Base-by-base conservation (phyloP, 2,113 vertebrate genomes). In the Oryzias celebensis region DNA sequence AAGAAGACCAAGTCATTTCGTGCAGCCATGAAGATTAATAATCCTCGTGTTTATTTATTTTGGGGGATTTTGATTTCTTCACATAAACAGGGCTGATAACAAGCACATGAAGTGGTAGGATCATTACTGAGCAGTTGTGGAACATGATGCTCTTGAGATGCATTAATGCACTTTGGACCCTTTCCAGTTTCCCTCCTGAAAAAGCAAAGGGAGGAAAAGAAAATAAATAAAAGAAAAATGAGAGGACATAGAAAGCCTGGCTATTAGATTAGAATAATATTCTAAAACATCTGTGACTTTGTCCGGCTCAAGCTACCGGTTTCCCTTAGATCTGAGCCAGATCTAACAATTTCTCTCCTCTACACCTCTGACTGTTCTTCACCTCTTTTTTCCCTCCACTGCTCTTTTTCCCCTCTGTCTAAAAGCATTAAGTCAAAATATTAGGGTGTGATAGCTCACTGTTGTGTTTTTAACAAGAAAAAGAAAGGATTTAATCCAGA, bases 241-340 rank as follows among this genome's bases (percentile, higher is more conserved):
- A 66, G 74, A 88, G 69, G 77, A 73, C 71, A 75, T 68, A 59
- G 75, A 80, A 90, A 82, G 88, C 89, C 91, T 91, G 92, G 90
- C 89, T 85, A 89, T 89, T 80, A 90, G 88, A 92, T 93, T 88
- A 92, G 91, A 92, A 92, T 92, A 90, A 88, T 87, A 85, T 89
- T 91, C 92, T 88, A 89, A 91, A 93, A 93, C 92, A 93, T 91
- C 91, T 93, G 92, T 85, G 85, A 85, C 85, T 79, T 89, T 68
- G 80, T 91, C 89, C 75, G 77, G 84, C 84, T 84, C 73, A 59
- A 82, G 81, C 82, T 84, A 84, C 87, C 13, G 72, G 81, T 90
- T 91, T 88, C 86, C 78, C 73, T 84, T 80, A 88, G 85, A 90
- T 90, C 80, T 81, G 81, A 78, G 77, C 84, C 84, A 77, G 84